Evolutionary conservation across 1,140 invertebrate genomes (phyloP).

Genomic region (Pseudomyrmex gracilis): DNA sequence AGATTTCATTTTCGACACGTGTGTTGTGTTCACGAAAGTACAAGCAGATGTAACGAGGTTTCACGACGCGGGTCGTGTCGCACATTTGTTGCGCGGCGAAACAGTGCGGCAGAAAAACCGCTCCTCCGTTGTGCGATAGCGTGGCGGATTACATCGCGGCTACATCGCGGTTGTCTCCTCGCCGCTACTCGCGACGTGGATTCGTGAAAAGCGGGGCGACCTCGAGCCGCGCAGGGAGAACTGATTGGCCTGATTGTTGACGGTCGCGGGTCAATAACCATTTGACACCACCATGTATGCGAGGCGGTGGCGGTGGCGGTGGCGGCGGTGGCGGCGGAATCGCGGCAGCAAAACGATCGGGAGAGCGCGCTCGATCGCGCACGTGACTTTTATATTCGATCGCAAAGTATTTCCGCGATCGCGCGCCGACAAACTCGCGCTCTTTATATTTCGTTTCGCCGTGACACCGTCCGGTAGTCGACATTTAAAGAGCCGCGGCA

Average conservation of each 20-base stretch:
- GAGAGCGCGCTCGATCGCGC: not conserved
- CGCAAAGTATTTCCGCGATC: not conserved
- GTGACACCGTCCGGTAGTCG: too few relatives aligned
- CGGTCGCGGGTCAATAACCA: conserved; percentile 82
- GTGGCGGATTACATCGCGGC: conserved; percentile 42
- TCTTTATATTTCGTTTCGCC: too few relatives aligned
- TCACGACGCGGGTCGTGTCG: conserved; percentile 9
- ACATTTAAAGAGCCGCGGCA: not conserved
- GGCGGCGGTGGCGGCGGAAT: too few relatives aligned
- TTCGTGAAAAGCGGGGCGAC: conserved; percentile 75
- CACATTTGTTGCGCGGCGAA: conserved; percentile 11
- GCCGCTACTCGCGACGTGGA: conserved; percentile 63
- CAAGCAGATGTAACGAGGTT: conserved; percentile 48
- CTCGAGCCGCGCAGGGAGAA: conserved; percentile 68
- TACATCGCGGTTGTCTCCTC: conserved; percentile 32
- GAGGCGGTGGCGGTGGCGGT: too few relatives aligned
- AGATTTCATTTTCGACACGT: conserved; percentile 8
- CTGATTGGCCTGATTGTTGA: conserved; percentile 82
- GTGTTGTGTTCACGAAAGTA: conserved; percentile 23
- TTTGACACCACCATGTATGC: conserved; percentile 76
- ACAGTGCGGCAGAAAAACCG: not conserved
- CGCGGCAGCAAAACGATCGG: too few relatives aligned
- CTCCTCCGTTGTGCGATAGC: not conserved
- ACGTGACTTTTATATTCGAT: conserved; percentile 34
- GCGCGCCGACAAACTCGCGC: too few relatives aligned